Base-by-base conservation (phyloP, 2,113 vertebrate species). In the Rhinopomastus cyanomelas region DNA sequence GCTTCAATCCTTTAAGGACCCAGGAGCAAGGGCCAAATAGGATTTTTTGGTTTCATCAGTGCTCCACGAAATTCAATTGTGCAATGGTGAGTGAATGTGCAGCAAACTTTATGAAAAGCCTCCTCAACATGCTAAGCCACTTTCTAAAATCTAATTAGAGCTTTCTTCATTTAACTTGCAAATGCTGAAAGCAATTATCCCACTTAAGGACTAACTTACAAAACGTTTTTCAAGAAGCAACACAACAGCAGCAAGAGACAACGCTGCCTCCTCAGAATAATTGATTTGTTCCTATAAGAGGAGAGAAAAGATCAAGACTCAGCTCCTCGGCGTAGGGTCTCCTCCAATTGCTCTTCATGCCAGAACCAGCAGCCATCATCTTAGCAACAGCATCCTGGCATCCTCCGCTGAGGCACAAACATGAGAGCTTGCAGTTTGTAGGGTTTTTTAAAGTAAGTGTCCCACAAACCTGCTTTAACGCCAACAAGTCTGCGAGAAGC, bases 121-220 rank as follows among this genome's bases (percentile, higher is more conserved):
- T 94, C 86, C 95, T 94, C 90, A 84, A 94, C 94, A 81, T 73
- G 92, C 92, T 96, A 95, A 91, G 92, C 95, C 93, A 96, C 93
- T 95, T 96, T 94, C 81, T 94, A 95, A 96, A 95, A 96, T 95
- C 92, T 94, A 95, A 95, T 95, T 95, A 95, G 93, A 92, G 83
- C 81, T 95, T 95, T 94, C 93, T 96, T 96, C 94, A 96, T 96
- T 95, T 95, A 96, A 96, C 93, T 95, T 96, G 95, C 93, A 96
- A 96, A 95, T 94, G 93, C 69, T 91, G 93, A 96, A 95, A 95
- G 90, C 83, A 95, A 96, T 95, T 95, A 95, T 96, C 90, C 92
- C 86, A 95, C 88, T 95, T 95, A 94, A 95, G 88, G 81, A 56
- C 90, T 92, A 95, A 95, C 92, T 94, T 95, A 95, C 92, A 95